Conservation (phyloP, 2,888 invertebrate genomes). For the Mimachlamys varia region DNA sequence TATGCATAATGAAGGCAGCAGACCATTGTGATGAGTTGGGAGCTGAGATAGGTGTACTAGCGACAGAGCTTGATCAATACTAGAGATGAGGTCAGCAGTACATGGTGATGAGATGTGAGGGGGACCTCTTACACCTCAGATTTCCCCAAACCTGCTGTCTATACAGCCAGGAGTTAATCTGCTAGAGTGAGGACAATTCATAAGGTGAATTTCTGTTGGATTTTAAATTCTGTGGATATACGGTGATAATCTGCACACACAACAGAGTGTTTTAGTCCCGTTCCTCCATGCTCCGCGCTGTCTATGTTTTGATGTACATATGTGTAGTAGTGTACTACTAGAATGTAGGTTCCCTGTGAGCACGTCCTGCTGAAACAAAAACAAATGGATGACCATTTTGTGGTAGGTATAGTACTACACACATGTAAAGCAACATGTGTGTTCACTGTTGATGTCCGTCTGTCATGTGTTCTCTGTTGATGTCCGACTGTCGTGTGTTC, state of each 20-base stretch:
- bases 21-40: not conserved
- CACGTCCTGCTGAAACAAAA: not conserved
- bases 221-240: not conserved
- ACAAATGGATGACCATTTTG: not conserved
- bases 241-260: not conserved
- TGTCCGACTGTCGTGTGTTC: too few relatives aligned
- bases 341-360: not conserved
- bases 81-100: not conserved
- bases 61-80: not conserved
- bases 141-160: not conserved
- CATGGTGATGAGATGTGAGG: not conserved
- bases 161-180: not conserved
- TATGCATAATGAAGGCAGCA: not conserved
- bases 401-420: constrained; percentile 1
- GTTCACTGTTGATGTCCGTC: too few relatives aligned
- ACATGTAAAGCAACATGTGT: not conserved
- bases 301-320: not conserved
- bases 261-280: not conserved
- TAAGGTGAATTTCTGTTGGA: not conserved
- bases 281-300: not conserved
- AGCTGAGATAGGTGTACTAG: not conserved
- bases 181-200: not conserved
- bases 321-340: not conserved
- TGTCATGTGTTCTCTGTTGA: too few relatives aligned
- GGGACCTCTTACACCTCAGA: not conserved